These are phyloP conservation scores for Myotis yumanensis DNA, from an alignment of 2,113 vertebrate species.

Conservation along the genomic window DNA sequence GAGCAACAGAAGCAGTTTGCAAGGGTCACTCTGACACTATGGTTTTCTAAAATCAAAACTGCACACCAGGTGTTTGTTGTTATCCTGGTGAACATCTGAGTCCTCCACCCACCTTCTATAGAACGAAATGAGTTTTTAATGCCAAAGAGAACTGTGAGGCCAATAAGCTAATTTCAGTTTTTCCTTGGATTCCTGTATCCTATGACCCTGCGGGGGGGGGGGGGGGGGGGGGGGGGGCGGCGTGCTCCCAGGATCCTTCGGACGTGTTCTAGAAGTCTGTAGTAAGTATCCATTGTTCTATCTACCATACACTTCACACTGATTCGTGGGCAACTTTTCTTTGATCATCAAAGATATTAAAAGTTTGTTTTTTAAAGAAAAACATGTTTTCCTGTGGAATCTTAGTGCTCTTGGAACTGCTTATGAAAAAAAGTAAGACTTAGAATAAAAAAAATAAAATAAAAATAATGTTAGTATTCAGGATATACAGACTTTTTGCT, in stretches of 20 bases:
- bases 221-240: neutral
- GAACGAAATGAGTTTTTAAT: neutral
- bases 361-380: slow-evolving; percentile 61
- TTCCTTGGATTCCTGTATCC: neutral
- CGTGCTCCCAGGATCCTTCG: slow-evolving; percentile 6
- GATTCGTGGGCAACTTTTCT: slow-evolving; percentile 22
- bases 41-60: slow-evolving; percentile 10
- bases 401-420: slow-evolving; percentile 12
- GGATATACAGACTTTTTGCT: neutral
- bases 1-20: neutral
- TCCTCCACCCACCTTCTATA: neutral
- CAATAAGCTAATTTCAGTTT: neutral
- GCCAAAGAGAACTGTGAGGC: neutral
- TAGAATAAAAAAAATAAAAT: slow-evolving; percentile 3
- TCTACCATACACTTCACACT: neutral
- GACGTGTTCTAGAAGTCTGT: neutral
- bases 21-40: neutral
- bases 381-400: slow-evolving; percentile 51
- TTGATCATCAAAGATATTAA: slow-evolving; percentile 67
- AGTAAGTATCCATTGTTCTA: slow-evolving; percentile 50
- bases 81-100: neutral
- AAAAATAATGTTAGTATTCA: neutral
- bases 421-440: neutral
- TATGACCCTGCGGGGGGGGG: neutral
- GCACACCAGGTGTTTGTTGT: neutral